Evolutionary conservation across 1,140 invertebrate species (phyloP), one percentile per base, ranked within the genome.

Genomic region (Uloborus diversus): DNA sequence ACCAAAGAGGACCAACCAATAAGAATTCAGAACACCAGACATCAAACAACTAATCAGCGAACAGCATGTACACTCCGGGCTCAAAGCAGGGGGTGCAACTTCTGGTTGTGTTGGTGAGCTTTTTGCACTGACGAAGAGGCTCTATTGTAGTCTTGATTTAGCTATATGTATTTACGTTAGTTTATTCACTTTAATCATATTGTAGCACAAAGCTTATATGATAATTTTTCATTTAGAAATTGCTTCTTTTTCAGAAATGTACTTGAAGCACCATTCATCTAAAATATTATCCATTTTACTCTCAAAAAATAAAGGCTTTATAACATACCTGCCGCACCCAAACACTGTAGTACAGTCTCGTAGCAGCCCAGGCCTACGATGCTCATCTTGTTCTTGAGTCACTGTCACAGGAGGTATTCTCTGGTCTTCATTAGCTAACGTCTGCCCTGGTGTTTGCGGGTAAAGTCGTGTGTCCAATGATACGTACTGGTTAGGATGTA

Each of bases 281-380:
- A n/a, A 42, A 17, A 42, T 9, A 42, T 42, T 17, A 7, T 42
- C 17, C 17, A 42, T 9, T 7, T 42, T 42, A 17, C 7, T 42
- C 37, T 42, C 37, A 42, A 7, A 42, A 42, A 42, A 42, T 42
- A 17, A 9, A 42, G 7, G 37, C 17, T 42, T 9, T 42, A 42
- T 42, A 17, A 20, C 35, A 47, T 11, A 64, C 70, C 59, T 75
- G 70, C 27, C 64, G 30, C 70, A 75, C 14, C 57, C 57, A 17
- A 75, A 75, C 5, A 51, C 70, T 33, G 37, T 59, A 5, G 59
- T 51, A 25, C 57, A 75, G n/a, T 62, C 57, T 25, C 28, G 47
- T 27, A 61, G 28, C 2, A 70, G 25, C 9, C 42, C 57, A 1
- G 14, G 14, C 17, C 57, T 17, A 5, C 28, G 9, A 2, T 47